Base-by-base conservation (phyloP, 2,888 invertebrate genomes). In the Macrosiphum euphorbiae region DNA sequence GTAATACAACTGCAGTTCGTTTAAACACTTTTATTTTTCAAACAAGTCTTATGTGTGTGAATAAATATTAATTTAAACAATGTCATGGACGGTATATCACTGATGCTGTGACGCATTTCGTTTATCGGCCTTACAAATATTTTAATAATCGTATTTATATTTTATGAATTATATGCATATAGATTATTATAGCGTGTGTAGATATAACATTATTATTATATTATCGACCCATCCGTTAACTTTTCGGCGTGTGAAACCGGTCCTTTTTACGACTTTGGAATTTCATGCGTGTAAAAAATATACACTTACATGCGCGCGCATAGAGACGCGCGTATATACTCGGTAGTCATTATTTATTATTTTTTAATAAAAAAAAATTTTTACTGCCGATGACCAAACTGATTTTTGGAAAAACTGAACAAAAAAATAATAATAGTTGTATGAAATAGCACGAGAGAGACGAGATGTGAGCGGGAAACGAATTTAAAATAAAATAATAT, bases 241-340 rank as follows among this genome's bases (percentile, higher is more conserved):
- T 88, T 88, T 88, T 92, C 92, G 87, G 50, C 87, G 92, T 87
- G 44, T 85, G 55, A 52, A 93, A 93, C 92, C 92, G 92, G 92
- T 93, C 92, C 58, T 58, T 52, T 93, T 94, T 90, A 94, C 41
- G 93, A 94, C 89, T 67, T 86, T 61, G 11, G 86, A 94, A 94
- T 94, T 94, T 85, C 90, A 94, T 41, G 89, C 47, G 88, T 24
- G 88, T 58, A 88, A 41, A 88, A 88, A 55, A 88, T 35, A 52
- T 35, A 52, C 58, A 85, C 8, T 52, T 35, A 90, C 10, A 10
- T 50, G 50, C n/a, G 61, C 24, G 61, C 16, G 28, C 47, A 5
- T n/a, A 11, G 47, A 4, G n/a, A 47, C 41, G 26, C 41, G 47
- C 67, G 20, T 35, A 26, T 7, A 35, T 24, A 24, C 67, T 52